Conservation (phyloP, 2,113 vertebrate species). For the Mobula birostris region DNA sequence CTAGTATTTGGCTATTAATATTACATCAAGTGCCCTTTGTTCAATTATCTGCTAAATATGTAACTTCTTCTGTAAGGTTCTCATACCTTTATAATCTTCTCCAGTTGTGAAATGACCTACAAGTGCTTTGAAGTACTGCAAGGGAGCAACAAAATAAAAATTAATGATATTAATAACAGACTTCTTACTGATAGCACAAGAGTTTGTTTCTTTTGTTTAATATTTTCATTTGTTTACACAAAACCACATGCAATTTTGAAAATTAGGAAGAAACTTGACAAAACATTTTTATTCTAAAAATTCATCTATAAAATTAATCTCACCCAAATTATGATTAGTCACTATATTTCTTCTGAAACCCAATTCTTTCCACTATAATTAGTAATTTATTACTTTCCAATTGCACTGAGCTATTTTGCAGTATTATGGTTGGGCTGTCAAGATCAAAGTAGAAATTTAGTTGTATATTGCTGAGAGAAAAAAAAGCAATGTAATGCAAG, state of each 20-base stretch:
- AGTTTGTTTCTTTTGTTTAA: not conserved
- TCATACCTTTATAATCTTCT: conserved; percentile 71
- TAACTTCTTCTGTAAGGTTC: not conserved
- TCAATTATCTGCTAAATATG: not conserved
- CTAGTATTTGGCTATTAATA: not conserved
- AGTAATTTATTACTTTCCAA: not conserved
- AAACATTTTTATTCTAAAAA: not conserved
- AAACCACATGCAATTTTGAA: not conserved
- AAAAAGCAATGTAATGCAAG: not conserved
- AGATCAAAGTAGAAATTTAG: not conserved
- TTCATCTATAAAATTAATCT: not conserved
- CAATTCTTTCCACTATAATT: not conserved
- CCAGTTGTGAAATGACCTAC: conserved; percentile 66
- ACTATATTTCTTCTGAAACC: too few relatives aligned
- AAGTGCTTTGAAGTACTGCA: conserved; percentile 79
- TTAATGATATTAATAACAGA: conserved; percentile 20
- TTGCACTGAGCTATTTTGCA: not conserved
- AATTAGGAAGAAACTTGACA: not conserved
- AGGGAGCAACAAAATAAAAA: conserved; percentile 36
- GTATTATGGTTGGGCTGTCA: not conserved
- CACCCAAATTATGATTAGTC: not conserved
- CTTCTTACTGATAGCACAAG: not conserved
- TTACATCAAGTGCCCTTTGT: not conserved
- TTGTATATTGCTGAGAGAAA: too few relatives aligned
- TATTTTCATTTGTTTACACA: not conserved